phyloP scores from a whole-genome alignment of 2,797 vertebrate genomes.

The Diglossa cyanea region DNA sequence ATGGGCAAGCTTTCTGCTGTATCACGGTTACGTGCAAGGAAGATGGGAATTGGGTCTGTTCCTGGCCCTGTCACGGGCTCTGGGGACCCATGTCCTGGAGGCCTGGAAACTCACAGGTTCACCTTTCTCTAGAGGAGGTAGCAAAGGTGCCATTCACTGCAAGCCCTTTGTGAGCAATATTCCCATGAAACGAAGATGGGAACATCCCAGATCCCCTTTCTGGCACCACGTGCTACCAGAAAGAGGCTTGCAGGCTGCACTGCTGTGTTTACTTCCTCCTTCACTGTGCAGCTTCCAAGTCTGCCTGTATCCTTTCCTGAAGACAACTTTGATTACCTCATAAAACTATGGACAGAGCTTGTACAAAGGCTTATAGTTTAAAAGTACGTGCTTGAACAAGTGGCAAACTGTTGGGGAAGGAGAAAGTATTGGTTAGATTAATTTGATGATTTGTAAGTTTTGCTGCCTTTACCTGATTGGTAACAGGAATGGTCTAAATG shows the following conservation, averaged over 20 bases:
- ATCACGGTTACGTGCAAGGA: fast-evolving
- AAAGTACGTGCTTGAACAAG: neutral
- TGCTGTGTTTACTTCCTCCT: fast-evolving
- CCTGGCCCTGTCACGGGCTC: neutral
- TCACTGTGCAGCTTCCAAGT: neutral
- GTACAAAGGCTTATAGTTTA: neutral
- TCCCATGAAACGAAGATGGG: fast-evolving
- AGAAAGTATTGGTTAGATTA: neutral
- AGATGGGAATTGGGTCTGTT: neutral
- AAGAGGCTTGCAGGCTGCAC: neutral
- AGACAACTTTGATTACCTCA: neutral
- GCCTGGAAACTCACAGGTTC: neutral
- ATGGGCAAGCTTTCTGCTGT: neutral
- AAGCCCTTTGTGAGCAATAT: fast-evolving
- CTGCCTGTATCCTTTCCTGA: neutral
- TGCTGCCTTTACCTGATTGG: fast-evolving
- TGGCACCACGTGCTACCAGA: fast-evolving
- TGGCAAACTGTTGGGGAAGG: neutral
- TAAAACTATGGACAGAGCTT: neutral
- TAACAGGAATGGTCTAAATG: neutral
- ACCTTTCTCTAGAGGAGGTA: neutral
- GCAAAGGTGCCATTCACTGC: neutral
- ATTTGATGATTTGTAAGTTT: neutral
- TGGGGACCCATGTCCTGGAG: neutral
- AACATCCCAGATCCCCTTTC: neutral